Conservation (phyloP, 2,888 invertebrate genomes). For the Phytoseiulus persimilis region DNA sequence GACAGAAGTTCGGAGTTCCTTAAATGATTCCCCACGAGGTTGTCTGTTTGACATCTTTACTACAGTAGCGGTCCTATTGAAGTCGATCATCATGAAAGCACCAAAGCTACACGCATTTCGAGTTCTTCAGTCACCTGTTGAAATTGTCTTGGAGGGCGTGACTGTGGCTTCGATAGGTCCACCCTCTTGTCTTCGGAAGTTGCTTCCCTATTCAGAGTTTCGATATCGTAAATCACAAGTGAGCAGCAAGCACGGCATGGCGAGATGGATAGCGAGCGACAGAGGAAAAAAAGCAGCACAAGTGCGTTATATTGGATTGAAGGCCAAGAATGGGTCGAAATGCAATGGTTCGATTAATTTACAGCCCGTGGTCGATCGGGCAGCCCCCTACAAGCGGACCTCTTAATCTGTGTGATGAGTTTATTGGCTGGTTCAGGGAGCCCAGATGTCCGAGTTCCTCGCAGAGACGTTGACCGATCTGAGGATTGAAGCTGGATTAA, state of each 20-base stretch:
- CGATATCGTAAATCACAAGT: background rate
- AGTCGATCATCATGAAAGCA: background rate
- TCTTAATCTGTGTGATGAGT: slow-evolving; percentile 5
- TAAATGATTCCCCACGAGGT: no score
- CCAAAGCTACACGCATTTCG: background rate
- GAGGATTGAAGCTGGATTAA: background rate
- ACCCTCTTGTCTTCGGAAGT: background rate
- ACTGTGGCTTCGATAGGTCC: background rate
- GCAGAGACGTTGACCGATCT: background rate
- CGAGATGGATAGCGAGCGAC: background rate
- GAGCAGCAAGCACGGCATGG: background rate
- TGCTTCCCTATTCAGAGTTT: background rate
- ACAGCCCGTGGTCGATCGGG: background rate
- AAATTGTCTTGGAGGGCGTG: background rate
- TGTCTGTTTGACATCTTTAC: background rate
- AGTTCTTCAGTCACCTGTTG: background rate
- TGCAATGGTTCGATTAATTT: slow-evolving; percentile 5
- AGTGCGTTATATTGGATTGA: background rate
- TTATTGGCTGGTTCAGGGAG: background rate
- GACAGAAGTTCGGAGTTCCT: no score
- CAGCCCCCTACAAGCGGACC: background rate
- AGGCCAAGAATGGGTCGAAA: background rate
- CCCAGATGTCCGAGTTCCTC: background rate
- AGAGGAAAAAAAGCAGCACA: background rate
- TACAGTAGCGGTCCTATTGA: background rate